Percentiles rank a stretch among this genome's conserved stretches.
Conservation (phyloP, 2,888 invertebrate species). For the Melikaiella ostensackeni region DNA sequence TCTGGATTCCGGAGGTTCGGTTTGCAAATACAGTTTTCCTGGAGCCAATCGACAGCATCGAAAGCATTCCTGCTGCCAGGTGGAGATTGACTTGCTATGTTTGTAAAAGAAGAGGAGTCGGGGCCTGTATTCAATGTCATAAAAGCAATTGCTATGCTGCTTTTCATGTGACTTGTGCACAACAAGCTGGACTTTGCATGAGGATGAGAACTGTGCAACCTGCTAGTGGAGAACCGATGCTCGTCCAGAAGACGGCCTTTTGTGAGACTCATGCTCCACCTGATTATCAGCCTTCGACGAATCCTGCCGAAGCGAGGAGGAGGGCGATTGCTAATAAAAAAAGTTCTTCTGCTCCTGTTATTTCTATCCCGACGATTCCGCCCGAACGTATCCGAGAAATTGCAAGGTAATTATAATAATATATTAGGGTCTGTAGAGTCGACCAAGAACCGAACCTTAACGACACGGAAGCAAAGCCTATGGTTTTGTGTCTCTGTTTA, state of each 20-base stretch:
- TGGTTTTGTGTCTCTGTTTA: too few relatives aligned
- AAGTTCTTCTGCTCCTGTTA: conserved; percentile 92
- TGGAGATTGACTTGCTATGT: conserved; percentile 98
- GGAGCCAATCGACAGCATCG: conserved; percentile 98
- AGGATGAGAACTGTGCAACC: conserved; percentile 94
- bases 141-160: conserved; percentile 97
- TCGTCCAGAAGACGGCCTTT: conserved; percentile 96
- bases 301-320: conserved; percentile 77
- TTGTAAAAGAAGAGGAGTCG: conserved; percentile 94
- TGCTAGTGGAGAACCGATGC: conserved; percentile 85
- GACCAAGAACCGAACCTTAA: too few relatives aligned
- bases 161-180: conserved; percentile 99
- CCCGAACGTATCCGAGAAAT: conserved; percentile 93
- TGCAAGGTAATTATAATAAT: conserved; percentile 90
- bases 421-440: too few relatives aligned
- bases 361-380: conserved; percentile 95
- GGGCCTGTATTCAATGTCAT: conserved; percentile 99
- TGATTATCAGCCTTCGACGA: conserved; percentile 75
- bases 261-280: conserved; percentile 96
- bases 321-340: conserved; percentile 82
- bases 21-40: conserved; percentile 99
- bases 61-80: conserved; percentile 95
- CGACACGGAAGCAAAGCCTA: too few relatives aligned
- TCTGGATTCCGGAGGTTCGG: conserved; percentile 97
- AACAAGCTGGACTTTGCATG: conserved; percentile 96